Percentiles rank a stretch among this genome's conserved stretches.
Evolutionary conservation across 2,888 invertebrate genomes (phyloP).

Genomic region (Nineta flava): DNA sequence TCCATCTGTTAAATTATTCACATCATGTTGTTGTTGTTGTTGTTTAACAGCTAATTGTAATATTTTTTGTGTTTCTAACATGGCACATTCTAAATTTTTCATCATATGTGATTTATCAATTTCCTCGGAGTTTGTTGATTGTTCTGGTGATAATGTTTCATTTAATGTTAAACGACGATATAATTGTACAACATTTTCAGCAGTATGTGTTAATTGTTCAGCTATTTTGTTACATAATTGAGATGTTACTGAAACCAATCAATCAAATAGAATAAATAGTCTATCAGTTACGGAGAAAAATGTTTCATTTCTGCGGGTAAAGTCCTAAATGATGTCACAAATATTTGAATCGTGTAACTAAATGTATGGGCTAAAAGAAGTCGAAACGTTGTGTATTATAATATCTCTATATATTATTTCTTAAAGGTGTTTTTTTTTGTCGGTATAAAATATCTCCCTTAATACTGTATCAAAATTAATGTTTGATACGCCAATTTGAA

Average conservation of each 20-base stretch:
- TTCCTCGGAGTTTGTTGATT: constrained; percentile 13
- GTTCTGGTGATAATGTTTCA: constrained; percentile 11
- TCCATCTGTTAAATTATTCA: constrained; percentile 15
- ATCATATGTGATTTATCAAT: constrained; percentile 30
- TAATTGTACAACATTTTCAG: constrained; percentile 53
- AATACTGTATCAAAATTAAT: too few relatives aligned
- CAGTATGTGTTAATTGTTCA: constrained; percentile 43
- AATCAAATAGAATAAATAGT: too few relatives aligned
- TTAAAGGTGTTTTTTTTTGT: too few relatives aligned
- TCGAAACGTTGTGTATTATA: too few relatives aligned
- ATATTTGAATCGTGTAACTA: too few relatives aligned
- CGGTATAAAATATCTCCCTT: too few relatives aligned
- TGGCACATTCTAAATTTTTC: constrained; percentile 39
- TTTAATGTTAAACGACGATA: constrained; percentile 45
- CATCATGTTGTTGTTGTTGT: constrained; percentile 23
- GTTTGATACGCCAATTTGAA: too few relatives aligned
- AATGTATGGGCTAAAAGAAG: too few relatives aligned
- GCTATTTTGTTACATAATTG: constrained; percentile 45
- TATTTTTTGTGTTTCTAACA: constrained; percentile 39
- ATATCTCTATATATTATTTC: too few relatives aligned
- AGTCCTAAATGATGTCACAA: too few relatives aligned
- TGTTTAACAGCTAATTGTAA: constrained; percentile 31
- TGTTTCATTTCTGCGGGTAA: too few relatives aligned
- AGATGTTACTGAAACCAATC: constrained; percentile 34
- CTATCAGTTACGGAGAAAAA: too few relatives aligned